Base-by-base conservation (phyloP, 2,797 vertebrate species). In the Decapterus maruadsi region DNA sequence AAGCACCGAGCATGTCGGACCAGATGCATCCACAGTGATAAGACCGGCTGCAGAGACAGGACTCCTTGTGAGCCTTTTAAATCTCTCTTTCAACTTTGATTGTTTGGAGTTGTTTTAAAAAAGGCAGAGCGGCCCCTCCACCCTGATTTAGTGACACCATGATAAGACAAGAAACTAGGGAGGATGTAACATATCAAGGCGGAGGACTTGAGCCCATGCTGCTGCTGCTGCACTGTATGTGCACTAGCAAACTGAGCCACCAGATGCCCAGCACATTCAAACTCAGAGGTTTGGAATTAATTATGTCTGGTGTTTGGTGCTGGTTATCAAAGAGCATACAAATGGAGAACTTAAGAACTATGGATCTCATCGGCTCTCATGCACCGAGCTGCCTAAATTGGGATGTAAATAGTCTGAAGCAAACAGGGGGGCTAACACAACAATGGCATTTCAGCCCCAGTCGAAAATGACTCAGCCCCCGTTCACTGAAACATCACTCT, bases 381-480 rank as follows among this genome's bases (percentile, higher is more conserved):
- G 31, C 85, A 74, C 78, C 68, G 38, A 84, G 73, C 56, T 1
- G 13, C 82, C 80, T 83, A 78, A 91, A 85, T 83, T 45, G 82
- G 83, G 75, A 79, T 53, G 71, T 71, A 74, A 82, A 78, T 70
- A 63, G 62, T 84, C 63, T 48, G 76, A 73, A 63, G 70, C 63
- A 65, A 82, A 83, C 29, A 2, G 69, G 70, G 62, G 62, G 26
- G 26, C 73, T 67, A 50, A 77, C 26, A 26, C 26, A 26, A 61
- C 83, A 68, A 83, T 67, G 85, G 75, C 84, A 82, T 91, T 87
- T 86, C 51, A 80, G 86, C 74, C 83, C 68, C 26, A 73, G 72
- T 57, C 84, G 79, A 89, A 86, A 82, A 26, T 88, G 91, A 91
- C 77, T 92, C 91, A 90, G 63, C 77, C 29, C 78, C 61, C 16